Evolutionary conservation across 2,888 invertebrate species (phyloP).

Genomic region (Caenorhabditis doughertyi): DNA sequence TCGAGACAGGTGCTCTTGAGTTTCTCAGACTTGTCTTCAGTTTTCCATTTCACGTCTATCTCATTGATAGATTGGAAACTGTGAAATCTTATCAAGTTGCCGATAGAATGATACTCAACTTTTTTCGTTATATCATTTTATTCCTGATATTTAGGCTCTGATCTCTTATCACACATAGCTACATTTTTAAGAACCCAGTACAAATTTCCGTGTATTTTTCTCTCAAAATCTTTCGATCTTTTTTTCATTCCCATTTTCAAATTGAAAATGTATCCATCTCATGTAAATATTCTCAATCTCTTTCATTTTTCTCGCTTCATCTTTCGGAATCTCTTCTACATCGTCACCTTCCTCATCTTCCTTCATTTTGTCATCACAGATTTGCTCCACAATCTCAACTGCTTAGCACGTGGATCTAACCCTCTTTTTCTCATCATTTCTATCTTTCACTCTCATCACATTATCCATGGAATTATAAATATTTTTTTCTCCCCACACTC

Average conservation of each 20-base stretch:
- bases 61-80: too few relatives aligned
- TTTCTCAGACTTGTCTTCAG: background rate
- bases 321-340: constrained; percentile 14
- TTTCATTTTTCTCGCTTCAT: constrained; percentile 24
- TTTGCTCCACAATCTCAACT: constrained; percentile 22
- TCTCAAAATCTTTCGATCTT: background rate
- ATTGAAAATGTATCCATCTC: constrained; percentile 29
- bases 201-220: constrained; percentile 13
- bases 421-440: constrained; percentile 35
- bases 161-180: background rate
- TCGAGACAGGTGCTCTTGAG: background rate
- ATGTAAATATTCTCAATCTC: constrained; percentile 27
- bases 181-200: background rate
- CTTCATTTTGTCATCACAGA: constrained; percentile 29
- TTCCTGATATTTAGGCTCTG: background rate
- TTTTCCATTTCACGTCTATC: background rate
- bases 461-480: constrained; percentile 53
- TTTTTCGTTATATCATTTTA: background rate
- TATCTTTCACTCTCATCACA: constrained; percentile 45
- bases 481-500: constrained; percentile 18
- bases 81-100: too few relatives aligned
- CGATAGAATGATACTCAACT: background rate
- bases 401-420: constrained; percentile 46
- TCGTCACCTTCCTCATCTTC: constrained; percentile 5
- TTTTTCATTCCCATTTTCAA: constrained; percentile 1